Evolutionary conservation across 1,140 invertebrate genomes (phyloP).

Genomic region (Sipha flava): DNA sequence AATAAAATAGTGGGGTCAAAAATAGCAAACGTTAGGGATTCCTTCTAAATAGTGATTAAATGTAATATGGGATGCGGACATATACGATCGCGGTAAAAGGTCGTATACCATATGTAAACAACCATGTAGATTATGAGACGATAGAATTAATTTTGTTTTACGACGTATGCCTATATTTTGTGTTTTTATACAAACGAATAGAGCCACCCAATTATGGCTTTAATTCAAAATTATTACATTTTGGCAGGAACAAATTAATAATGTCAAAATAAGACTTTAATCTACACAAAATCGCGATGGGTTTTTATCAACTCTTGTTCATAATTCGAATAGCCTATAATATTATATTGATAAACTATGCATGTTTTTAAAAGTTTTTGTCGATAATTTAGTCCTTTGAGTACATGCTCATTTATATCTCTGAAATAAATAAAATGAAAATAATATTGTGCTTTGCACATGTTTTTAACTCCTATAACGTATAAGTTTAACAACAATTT

Average conservation of each 20-base stretch:
- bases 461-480: no score
- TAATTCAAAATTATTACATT: neutral
- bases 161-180: neutral
- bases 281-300: neutral
- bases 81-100: neutral
- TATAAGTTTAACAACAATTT: no score
- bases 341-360: no score
- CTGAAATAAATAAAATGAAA: no score
- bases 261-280: neutral
- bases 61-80: no score
- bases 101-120: neutral
- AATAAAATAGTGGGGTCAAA: neutral
- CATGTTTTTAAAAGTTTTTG: no score
- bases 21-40: neutral
- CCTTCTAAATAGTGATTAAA: neutral
- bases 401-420: no score
- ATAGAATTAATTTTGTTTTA: slow-evolving; percentile 8
- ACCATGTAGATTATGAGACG: neutral
- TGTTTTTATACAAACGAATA: neutral
- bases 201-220: neutral
- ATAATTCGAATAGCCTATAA: no score
- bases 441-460: no score
- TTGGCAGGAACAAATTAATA: neutral
- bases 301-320: no score
- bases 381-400: no score